A percentile compares a stretch with the other conserved stretches of the same genome.
phyloP scores from a whole-genome alignment of 1,140 invertebrate species.

The Diorhabda sublineata region DNA sequence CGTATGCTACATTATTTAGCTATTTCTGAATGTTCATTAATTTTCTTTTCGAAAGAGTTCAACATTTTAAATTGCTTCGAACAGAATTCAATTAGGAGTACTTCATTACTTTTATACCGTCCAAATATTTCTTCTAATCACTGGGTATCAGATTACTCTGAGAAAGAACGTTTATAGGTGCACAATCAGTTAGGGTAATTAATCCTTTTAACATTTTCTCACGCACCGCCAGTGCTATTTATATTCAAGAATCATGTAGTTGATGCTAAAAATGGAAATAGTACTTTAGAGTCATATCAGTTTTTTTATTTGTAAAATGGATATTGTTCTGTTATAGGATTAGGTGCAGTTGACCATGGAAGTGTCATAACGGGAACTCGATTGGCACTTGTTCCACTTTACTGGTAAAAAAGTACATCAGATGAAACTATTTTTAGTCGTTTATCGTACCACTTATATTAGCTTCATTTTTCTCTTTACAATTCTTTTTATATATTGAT shows the following conservation, averaged over 20 bases:
- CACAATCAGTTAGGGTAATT: conserved; percentile 1
- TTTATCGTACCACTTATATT: neutral
- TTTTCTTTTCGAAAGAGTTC: too few relatives aligned
- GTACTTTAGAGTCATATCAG: conserved; percentile 7
- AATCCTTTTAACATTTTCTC: conserved; percentile 2
- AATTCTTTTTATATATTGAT: too few relatives aligned
- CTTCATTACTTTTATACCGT: neutral
- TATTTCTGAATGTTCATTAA: too few relatives aligned
- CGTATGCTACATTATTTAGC: too few relatives aligned
- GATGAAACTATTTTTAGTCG: neutral
- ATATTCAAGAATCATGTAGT: conserved; percentile 17
- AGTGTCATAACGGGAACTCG: conserved; percentile 24
- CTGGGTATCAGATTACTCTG: neutral
- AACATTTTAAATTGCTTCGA: too few relatives aligned
- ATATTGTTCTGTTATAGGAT: conserved; percentile 26
- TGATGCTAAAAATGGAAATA: conserved; percentile 22
- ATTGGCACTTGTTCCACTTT: conserved; percentile 23
- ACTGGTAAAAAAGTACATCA: conserved; percentile 5
- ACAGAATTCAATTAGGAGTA: too few relatives aligned
- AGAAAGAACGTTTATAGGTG: neutral
- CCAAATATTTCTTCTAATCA: neutral
- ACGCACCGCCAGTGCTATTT: conserved; percentile 6
- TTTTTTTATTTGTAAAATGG: conserved; percentile 23
- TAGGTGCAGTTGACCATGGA: conserved; percentile 24
- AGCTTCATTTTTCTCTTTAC: neutral